Evolutionary conservation across 2,797 vertebrate genomes (phyloP), one percentile per base, ranked within the genome.

Genomic region (Glyptemys insculpta): DNA sequence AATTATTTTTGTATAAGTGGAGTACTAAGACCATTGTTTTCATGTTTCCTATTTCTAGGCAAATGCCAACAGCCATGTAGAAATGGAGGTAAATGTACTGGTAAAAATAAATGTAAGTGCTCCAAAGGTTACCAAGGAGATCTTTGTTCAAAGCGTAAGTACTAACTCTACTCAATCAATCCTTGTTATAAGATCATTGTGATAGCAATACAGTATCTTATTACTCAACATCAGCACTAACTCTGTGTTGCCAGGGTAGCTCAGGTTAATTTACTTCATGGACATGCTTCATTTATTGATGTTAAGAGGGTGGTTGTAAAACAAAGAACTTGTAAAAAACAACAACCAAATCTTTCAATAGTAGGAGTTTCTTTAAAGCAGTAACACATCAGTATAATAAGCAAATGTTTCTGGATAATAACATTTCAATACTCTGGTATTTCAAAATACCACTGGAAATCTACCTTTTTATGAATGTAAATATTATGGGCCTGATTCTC

Each of bases 91-190:
- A 99, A 98, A 98, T 99, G 99, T 96, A 99, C 98, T 23, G 99
- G 99, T n/a, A 99, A 96, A 97, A 99, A 99, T 96, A 99, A 99
- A 94, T 99, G 99, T 97, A 99, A 99, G 96, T 99, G 99, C 89
- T 98, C 98, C 96, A 99, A 99, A 95, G 99, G 99, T 91, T 99
- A 99, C 97, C 98, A 99, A 89, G 99, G 99, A 94, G 99, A 99
- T 96, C 98, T 99, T 49, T 99, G 99, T 88, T 99, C 99, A 72
- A 99, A 99, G 96, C 98, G 99, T 99, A 94, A 99, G 99, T 98
- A 96, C 56, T 79, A 72, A 16, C 3, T 8, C 16, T 6, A 5
- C 27, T 29, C 21, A 10, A 5, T 79, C 52, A 4, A 5, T 31
- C 44, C 47, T 65, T 57, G 57, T 31, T 52, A 49, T 2, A 10